These are phyloP conservation scores for Holacanthella duospinosa DNA, from an alignment of 2,888 invertebrate genomes.

Conservation along the genomic window DNA sequence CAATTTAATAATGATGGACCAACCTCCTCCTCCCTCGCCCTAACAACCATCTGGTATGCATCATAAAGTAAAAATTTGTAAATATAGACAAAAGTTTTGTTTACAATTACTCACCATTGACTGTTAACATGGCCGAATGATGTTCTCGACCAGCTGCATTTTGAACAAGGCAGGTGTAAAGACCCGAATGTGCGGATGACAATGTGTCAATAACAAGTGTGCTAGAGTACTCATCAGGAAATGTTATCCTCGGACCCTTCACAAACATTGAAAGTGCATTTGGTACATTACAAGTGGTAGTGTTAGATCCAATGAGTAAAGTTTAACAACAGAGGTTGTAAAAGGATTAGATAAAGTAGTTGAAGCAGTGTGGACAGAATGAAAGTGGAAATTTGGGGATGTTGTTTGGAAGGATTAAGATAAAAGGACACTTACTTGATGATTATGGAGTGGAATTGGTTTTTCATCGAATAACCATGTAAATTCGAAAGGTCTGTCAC, in stretches of 20 bases:
- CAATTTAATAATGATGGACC: too few species aligned
- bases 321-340: background rate
- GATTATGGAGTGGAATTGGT: constrained; percentile 48
- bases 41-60: too few species aligned
- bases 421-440: constrained; percentile 1
- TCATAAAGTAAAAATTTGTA: too few species aligned
- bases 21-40: too few species aligned
- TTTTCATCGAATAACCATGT: constrained; percentile 83
- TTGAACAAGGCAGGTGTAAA: constrained; percentile 77
- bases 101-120: constrained; percentile 54
- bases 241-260: background rate
- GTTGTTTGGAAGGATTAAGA: background rate
- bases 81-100: too few species aligned
- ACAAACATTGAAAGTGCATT: background rate
- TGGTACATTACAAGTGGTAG: background rate
- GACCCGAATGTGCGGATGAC: constrained; percentile 73
- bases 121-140: constrained; percentile 67
- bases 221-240: constrained; percentile 67
- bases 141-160: constrained; percentile 72
- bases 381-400: background rate
- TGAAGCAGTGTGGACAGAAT: background rate
- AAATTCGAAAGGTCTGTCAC: constrained; percentile 82
- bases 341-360: background rate
- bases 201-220: constrained; percentile 76
- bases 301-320: too few species aligned